A percentile compares a stretch with the other conserved stretches of the same genome.
These are phyloP conservation scores for Empidonax traillii DNA, from an alignment of 2,113 vertebrate species.

Conservation along the genomic window DNA sequence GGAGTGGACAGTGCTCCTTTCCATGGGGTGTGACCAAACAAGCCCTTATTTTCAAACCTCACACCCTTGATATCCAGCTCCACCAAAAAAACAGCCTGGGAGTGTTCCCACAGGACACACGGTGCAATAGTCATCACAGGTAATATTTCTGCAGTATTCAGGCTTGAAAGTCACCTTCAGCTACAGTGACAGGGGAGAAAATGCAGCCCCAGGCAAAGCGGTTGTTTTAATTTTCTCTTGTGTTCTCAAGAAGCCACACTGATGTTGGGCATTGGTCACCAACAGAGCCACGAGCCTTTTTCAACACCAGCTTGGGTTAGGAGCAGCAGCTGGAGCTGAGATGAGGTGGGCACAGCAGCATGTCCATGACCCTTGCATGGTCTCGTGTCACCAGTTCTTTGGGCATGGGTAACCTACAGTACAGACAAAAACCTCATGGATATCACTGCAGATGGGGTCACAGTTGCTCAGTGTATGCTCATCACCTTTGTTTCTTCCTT, in stretches of 20 bases:
- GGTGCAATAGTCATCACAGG: neutral
- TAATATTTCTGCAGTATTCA: neutral
- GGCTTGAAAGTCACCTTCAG: neutral
- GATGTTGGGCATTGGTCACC: accelerated
- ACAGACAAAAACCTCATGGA: neutral
- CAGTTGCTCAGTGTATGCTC: neutral
- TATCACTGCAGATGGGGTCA: neutral
- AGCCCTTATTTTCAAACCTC: neutral
- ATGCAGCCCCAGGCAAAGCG: neutral
- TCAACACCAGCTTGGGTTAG: neutral
- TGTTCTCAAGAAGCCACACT: neutral
- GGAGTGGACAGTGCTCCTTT: neutral
- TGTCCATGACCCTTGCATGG: accelerated
- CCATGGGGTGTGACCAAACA: neutral
- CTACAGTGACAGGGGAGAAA: neutral
- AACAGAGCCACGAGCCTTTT: neutral
- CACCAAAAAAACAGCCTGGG: neutral
- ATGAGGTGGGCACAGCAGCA: neutral
- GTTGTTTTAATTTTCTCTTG: neutral
- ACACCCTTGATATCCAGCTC: neutral
- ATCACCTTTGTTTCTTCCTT: neutral
- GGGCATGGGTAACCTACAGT: accelerated
- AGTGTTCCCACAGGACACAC: neutral
- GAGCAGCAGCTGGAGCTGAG: neutral
- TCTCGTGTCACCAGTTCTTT: neutral